These are phyloP conservation scores for Acleris emargana DNA, from an alignment of 2,888 invertebrate genomes.

Conservation along the genomic window DNA sequence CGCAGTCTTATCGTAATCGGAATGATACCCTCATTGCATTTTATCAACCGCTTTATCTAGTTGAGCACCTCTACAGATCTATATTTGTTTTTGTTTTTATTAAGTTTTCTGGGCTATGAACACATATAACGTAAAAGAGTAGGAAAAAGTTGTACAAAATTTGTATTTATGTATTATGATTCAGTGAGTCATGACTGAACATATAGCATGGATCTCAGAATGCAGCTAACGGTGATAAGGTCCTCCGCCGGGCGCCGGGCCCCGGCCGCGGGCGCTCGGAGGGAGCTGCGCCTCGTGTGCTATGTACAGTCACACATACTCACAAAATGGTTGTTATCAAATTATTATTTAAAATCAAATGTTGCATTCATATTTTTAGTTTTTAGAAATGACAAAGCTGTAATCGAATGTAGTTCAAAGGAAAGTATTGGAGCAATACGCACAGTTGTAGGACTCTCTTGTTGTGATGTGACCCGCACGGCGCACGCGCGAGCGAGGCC, in stretches of 20 bases:
- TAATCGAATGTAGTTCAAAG: slow-evolving; percentile 79
- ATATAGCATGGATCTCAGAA: slow-evolving; percentile 83
- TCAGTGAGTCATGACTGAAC: slow-evolving; percentile 78
- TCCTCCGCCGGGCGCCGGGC: not conserved
- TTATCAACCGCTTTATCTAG: slow-evolving; percentile 60
- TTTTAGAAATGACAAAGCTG: slow-evolving; percentile 72
- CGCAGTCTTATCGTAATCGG: slow-evolving; percentile 52
- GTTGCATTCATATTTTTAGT: slow-evolving; percentile 81
- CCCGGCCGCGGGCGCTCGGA: not conserved
- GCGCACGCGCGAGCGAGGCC: slow-evolving; percentile 55
- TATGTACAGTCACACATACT: slow-evolving; percentile 74
- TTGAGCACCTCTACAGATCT: slow-evolving; percentile 55
- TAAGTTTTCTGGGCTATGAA: slow-evolving; percentile 76
- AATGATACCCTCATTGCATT: slow-evolving; percentile 65
- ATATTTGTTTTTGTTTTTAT: slow-evolving; percentile 57
- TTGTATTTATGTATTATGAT: slow-evolving; percentile 72
- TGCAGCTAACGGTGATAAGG: slow-evolving; percentile 72
- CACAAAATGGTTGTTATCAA: slow-evolving; percentile 76
- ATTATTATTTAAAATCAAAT: slow-evolving; percentile 72
- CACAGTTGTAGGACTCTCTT: slow-evolving; percentile 69
- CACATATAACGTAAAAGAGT: slow-evolving; percentile 63
- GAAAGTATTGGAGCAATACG: slow-evolving; percentile 77
- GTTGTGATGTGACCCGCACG: slow-evolving; percentile 56
- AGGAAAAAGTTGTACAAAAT: slow-evolving; percentile 66
- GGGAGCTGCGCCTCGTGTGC: slow-evolving; percentile 62